Evolutionary conservation across 2,888 invertebrate genomes (phyloP), one percentile per base, ranked within the genome.

Genomic region (Cryptocephalus primarius): DNA sequence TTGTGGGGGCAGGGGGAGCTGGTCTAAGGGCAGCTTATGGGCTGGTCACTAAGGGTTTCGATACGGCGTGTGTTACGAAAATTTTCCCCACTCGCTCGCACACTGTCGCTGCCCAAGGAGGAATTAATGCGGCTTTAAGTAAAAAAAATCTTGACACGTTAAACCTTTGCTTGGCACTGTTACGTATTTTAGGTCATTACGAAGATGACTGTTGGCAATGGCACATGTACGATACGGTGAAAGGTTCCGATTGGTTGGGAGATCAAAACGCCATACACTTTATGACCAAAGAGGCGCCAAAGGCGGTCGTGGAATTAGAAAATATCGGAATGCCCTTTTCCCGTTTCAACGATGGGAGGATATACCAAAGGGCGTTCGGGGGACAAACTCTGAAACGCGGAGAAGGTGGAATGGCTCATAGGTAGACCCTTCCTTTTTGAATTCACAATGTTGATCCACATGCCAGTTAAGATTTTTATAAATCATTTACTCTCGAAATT

Each of bases 101-200:
- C 64, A 86, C 86, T 1, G 83, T 84, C 1, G 85, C 85, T 39
- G 85, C 85, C n/a, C 84, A 85, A 71, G 86, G 86, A 51, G 86
- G 85, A 47, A 81, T 86, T 49, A 87, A 86, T 68, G 86, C 85
- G n/a, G 84, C 85, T 8, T 69, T 86, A 38, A 83, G 85, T 43
- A 57, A 50, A 49, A 47, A 39, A 11, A 3, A 2, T 6, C 40
- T 40, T 8, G 12, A 6, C 2, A 36, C 12, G 12, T 11, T 11
- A 4, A 11, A 12, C 3, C 12, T 2, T 36, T 36, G 6, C 2
- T 22, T 22, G 22, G 6, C 22, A 22, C 22, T 6, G 22, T 22
- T 22, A n/a, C n/a, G n/a, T n/a, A 39, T 34, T 39, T 22, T 40
- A 56, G 55, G 58, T 43, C 82, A 83, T 60, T 82, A 83, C 79